A percentile compares a stretch with the other conserved stretches of the same genome.
Conservation (phyloP, 37 sponge, comb jelly and placozoan species). For the Aphrocallistes beatrix region DNA sequence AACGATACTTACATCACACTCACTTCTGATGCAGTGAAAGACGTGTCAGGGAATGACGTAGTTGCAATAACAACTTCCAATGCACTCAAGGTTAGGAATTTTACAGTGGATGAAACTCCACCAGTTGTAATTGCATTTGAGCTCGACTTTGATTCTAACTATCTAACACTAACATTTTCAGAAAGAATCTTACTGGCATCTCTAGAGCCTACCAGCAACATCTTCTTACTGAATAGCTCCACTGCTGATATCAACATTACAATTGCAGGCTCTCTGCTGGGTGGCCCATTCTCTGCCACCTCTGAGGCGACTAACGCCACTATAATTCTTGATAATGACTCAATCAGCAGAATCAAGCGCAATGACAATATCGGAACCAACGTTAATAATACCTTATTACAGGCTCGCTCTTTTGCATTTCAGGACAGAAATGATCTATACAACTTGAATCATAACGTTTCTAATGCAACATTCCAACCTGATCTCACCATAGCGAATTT, state of each 20-base stretch:
- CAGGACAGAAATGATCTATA: constrained; percentile 11
- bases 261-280: neutral
- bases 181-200: neutral
- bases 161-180: constrained; percentile 44
- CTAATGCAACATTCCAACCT: neutral
- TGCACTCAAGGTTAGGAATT: constrained; percentile 31
- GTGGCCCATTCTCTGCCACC: neutral
- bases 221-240: neutral
- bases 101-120: constrained; percentile 36
- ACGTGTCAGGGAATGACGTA: constrained; percentile 47
- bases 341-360: constrained; percentile 2
- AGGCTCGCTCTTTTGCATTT: neutral
- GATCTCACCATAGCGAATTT: constrained; percentile 48
- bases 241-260: neutral
- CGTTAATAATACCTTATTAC: neutral
- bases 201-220: neutral
- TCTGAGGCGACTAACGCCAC: neutral
- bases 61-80: neutral
- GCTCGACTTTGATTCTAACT: constrained; percentile 53
- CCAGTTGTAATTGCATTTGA: constrained; percentile 44
- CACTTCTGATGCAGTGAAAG: constrained; percentile 46
- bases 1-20: constrained; percentile 47
- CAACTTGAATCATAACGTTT: neutral
- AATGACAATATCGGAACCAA: neutral
- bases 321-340: neutral